Conservation (phyloP, 2,888 invertebrate species). For the Callimorpha dominula region DNA sequence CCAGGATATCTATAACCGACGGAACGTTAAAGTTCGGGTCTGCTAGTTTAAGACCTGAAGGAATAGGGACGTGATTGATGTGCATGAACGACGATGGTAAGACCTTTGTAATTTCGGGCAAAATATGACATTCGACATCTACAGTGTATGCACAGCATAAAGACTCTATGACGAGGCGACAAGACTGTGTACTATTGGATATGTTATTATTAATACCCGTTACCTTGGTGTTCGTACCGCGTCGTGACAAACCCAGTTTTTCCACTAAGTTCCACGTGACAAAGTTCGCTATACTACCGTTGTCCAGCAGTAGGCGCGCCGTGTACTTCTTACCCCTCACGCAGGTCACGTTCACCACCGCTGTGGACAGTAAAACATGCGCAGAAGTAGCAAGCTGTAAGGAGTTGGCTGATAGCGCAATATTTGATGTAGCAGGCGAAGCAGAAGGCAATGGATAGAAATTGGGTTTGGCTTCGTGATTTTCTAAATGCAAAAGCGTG, state of each 20-base stretch:
- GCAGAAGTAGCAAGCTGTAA: constrained; percentile 20
- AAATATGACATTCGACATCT: not conserved
- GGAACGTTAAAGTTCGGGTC: constrained; percentile 41
- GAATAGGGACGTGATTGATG: constrained; percentile 8
- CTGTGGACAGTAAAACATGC: constrained; percentile 22
- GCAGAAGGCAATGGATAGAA: not conserved
- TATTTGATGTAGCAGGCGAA: constrained; percentile 4
- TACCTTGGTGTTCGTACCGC: constrained; percentile 23
- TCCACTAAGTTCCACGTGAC: constrained; percentile 16
- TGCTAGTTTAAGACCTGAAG: constrained; percentile 26
- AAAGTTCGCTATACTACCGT: constrained; percentile 21
- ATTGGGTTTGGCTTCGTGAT: no score
- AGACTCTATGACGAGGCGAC: constrained; percentile 16
- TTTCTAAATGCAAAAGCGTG: no score
- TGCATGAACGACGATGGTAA: constrained; percentile 30
- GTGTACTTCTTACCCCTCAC: not conserved
- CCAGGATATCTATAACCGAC: constrained; percentile 35
- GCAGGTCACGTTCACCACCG: constrained; percentile 13
- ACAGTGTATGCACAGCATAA: constrained; percentile 11
- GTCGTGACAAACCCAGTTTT: constrained; percentile 29
- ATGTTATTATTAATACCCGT: constrained; percentile 23
- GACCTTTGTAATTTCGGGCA: constrained; percentile 29
- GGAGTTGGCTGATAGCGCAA: constrained; percentile 10
- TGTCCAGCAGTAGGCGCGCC: constrained; percentile 11
- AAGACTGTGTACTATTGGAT: constrained; percentile 20